These are phyloP conservation scores for Craseonycteris thonglongyai DNA, from an alignment of 2,113 vertebrate genomes.

Conservation along the genomic window DNA sequence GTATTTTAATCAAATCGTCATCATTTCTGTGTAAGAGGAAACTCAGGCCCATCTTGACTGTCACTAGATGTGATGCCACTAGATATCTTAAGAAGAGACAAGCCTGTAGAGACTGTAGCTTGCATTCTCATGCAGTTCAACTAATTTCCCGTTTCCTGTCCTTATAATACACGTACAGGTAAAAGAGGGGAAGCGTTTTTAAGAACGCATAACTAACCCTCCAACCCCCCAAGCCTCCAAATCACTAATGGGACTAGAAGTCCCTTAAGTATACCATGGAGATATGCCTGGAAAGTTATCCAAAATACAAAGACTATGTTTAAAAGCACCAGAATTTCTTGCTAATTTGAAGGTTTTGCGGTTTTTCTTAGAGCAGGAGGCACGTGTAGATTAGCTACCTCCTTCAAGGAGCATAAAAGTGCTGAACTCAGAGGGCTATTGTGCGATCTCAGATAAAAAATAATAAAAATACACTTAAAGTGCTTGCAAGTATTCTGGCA, in stretches of 20 bases:
- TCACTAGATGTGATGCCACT: too few species aligned
- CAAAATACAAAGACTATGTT: neutral
- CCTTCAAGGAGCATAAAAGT: neutral
- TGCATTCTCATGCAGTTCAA: neutral
- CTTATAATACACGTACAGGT: neutral
- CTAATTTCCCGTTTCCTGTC: neutral
- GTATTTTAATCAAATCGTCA: neutral
- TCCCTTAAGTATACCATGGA: fast-evolving
- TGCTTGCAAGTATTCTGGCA: neutral
- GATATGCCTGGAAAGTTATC: neutral
- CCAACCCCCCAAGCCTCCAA: neutral
- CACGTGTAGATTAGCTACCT: neutral
- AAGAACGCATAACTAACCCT: neutral
- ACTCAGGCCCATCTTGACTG: neutral
- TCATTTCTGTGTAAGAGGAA: neutral
- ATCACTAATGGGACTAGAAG: neutral
- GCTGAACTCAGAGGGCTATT: neutral
- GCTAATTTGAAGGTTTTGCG: neutral
- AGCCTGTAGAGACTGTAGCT: neutral
- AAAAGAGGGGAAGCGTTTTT: neutral
- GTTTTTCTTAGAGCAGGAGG: neutral
- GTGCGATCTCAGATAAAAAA: neutral
- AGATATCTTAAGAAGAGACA: neutral
- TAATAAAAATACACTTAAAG: neutral
- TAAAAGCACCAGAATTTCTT: neutral